Percentiles rank a stretch among this genome's conserved stretches.
Conservation (phyloP, 1,140 invertebrate genomes). For the Aphelenchoides fujianensis region DNA sequence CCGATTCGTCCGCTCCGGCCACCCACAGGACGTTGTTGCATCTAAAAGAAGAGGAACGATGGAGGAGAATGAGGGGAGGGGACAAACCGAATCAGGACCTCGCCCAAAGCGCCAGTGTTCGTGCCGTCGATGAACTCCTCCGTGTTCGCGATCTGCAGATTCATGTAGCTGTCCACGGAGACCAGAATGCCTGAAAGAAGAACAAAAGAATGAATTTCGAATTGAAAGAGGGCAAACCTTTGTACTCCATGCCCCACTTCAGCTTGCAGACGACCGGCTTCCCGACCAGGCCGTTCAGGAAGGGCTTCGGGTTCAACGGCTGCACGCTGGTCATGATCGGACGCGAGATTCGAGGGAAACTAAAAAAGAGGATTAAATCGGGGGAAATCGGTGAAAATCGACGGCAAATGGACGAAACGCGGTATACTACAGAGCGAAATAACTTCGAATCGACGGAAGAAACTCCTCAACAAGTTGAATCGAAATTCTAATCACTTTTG, state of each 20-base stretch:
- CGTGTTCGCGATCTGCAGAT: constrained; percentile 94
- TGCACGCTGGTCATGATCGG: too few species aligned
- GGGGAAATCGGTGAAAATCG: too few species aligned
- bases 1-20: constrained; percentile 79
- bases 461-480: too few species aligned
- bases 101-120: constrained; percentile 87
- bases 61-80: not conserved
- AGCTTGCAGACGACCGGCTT: constrained; percentile 95
- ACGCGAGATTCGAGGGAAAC: constrained; percentile 25
- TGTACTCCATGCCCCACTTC: constrained; percentile 99
- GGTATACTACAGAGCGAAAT: too few species aligned
- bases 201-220: constrained; percentile 35
- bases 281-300: constrained; percentile 92
- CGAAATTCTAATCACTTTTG: too few species aligned
- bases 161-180: constrained; percentile 98
- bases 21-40: constrained; percentile 99
- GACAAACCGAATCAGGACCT: constrained; percentile 79
- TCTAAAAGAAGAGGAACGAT: constrained; percentile 61
- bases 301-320: constrained; percentile 98
- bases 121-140: constrained; percentile 86
- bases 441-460: too few species aligned
- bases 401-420: too few species aligned
- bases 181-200: constrained; percentile 72
- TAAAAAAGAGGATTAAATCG: not conserved
- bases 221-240: constrained; percentile 69